Percentiles rank a stretch among this genome's conserved stretches.
phyloP scores from a whole-genome alignment of 2,113 vertebrate species.

The Pangasianodon gigas region DNA sequence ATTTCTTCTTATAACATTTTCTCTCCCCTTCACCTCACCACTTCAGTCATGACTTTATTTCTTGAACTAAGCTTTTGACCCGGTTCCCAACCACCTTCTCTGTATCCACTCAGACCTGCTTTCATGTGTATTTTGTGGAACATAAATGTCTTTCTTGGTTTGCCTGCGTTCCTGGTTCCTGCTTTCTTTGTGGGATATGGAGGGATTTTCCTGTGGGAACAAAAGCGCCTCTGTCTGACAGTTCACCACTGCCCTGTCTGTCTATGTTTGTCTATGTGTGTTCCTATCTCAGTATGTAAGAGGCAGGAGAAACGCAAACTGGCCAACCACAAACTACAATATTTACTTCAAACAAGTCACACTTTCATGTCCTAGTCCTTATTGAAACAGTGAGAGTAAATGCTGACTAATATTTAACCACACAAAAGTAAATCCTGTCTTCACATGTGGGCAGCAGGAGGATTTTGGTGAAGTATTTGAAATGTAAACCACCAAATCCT shows the following conservation, averaged over 20 bases:
- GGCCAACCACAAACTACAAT: constrained; percentile 9
- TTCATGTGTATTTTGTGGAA: constrained; percentile 14
- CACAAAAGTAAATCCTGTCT: constrained; percentile 2
- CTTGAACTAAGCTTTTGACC: not conserved
- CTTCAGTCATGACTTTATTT: constrained; percentile 3
- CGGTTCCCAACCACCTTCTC: not conserved
- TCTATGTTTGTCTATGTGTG: not conserved
- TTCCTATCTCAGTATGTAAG: not conserved
- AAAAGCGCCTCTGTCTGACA: constrained; percentile 19
- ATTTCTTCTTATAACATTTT: not conserved
- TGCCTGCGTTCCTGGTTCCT: not conserved
- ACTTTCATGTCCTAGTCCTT: not conserved
- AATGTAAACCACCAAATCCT: not conserved
- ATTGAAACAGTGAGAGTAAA: not conserved
- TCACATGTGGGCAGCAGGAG: not conserved
- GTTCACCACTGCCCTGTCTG: not conserved
- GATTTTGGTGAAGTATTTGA: not conserved
- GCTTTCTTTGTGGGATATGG: constrained; percentile 1
- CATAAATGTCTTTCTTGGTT: not conserved
- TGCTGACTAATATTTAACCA: constrained; percentile 22
- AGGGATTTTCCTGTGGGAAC: constrained; percentile 36
- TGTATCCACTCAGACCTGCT: constrained; percentile 21
- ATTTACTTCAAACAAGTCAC: not conserved
- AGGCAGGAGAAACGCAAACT: constrained; percentile 8
- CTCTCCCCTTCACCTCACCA: not conserved